Conservation (phyloP, 2,888 invertebrate genomes). For the Liopterus haemorrhoidalis region DNA sequence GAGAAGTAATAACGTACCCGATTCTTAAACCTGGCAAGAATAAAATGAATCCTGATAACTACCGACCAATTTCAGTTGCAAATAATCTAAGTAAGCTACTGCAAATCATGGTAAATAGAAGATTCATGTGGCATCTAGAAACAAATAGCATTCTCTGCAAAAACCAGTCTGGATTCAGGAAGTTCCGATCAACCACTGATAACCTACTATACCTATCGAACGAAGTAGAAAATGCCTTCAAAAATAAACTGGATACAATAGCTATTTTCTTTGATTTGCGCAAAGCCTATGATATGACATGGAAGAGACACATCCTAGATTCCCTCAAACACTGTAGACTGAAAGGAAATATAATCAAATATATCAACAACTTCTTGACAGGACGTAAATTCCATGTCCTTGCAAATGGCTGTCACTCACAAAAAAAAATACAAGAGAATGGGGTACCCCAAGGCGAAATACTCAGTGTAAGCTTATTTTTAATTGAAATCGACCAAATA, state of each 20-base stretch:
- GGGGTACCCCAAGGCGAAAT: constrained; percentile 24
- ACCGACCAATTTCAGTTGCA: constrained; percentile 12
- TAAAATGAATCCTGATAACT: background rate
- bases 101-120: constrained; percentile 11
- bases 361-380: constrained; percentile 2
- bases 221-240: background rate
- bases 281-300: constrained; percentile 11
- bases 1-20: background rate
- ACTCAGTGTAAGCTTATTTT: constrained; percentile 23
- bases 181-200: background rate
- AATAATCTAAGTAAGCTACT: constrained; percentile 2
- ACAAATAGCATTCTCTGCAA: background rate
- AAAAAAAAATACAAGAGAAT: constrained; percentile 11
- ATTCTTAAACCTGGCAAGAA: constrained; percentile 2
- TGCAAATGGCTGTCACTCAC: background rate
- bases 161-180: background rate
- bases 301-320: constrained; percentile 1
- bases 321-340: constrained; percentile 1
- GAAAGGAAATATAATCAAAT: background rate
- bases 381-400: constrained; percentile 2
- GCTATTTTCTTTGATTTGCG: constrained; percentile 10
- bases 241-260: background rate
- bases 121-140: constrained; percentile 5
- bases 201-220: constrained; percentile 1
- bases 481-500: constrained; percentile 23